A percentile compares a stretch with the other conserved stretches of the same genome.
phyloP scores from a whole-genome alignment of 2,888 invertebrate genomes.

The Rotaria socialis region DNA sequence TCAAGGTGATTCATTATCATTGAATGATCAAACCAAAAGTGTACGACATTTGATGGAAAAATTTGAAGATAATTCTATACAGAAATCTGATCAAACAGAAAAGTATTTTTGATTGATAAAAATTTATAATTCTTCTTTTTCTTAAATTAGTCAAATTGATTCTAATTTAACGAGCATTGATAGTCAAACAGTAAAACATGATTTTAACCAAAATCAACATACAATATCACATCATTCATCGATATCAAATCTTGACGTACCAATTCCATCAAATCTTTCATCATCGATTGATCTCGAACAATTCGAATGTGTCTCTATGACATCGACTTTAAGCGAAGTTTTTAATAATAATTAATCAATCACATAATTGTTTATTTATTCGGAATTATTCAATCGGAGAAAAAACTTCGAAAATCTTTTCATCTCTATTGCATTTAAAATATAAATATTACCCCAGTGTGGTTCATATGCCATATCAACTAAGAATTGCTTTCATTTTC shows the following conservation, averaged over 20 bases:
- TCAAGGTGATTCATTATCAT: background rate
- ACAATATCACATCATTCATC: background rate
- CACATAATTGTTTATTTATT: too few species aligned
- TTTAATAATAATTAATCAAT: background rate
- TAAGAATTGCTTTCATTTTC: too few species aligned
- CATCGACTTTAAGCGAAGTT: conserved; percentile 10
- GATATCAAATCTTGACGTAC: background rate
- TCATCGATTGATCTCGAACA: background rate
- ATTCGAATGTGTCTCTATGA: background rate
- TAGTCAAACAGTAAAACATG: background rate
- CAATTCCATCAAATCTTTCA: background rate
- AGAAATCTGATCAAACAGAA: background rate
- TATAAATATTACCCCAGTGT: too few species aligned
- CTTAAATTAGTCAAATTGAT: background rate
- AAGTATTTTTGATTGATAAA: background rate
- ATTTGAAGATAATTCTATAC: background rate
- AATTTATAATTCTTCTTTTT: background rate
- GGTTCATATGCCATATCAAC: too few species aligned
- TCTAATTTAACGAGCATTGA: background rate
- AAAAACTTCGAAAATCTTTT: background rate
- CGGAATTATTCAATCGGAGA: background rate
- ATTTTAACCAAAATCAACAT: background rate
- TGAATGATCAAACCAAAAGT: background rate
- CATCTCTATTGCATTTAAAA: too few species aligned
- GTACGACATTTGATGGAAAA: background rate